Base-by-base conservation (phyloP, 2,797 vertebrate genomes). In the Simalia tracyae region DNA sequence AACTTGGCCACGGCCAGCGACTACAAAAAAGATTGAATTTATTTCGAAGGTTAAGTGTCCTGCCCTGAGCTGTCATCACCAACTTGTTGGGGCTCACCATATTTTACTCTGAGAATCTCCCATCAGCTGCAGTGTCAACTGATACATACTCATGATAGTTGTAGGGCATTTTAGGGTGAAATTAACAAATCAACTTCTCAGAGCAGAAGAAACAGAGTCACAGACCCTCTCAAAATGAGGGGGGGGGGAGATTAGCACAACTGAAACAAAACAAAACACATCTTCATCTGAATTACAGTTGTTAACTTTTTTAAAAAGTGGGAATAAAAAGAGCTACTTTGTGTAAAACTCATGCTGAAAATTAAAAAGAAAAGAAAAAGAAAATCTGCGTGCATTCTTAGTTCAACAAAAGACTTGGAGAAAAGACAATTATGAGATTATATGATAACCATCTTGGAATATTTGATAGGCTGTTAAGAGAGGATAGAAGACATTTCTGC, bases 11-110 rank as follows among this genome's bases (percentile, higher is more conserved):
- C 92, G 93, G 94, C 91, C 93, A 60, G 72, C 93, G 92, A 95
- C 36, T 0, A 94, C 93, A 95, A 96, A 91, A 90, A 92, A 95
- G 26, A 22, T 3, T 56, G 59, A 92, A 93, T 94, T 94, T 96
- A 95, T 94, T 96, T 93, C 81, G 17, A 93, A 91, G 87, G 91
- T 95, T 96, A 93, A 93, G 42, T 57, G 26, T 64, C n/a, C 92
- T 95, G 95, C 84, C 93, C 86, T 92, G 86, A 92, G 63, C 86
- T 93, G 61, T 93, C 92, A 92, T 50, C 93, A 87, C 76, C 92
- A 86, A 87, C 66, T 90, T 90, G 36, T 93, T 89, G 31, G 87
- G 88, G 60, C 3, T 66, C 66, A 66, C 28, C 92, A 15, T 94
- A 26, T 84, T 87, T 0, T 2, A 36, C 24, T 94, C 17, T 9